Base-by-base conservation (phyloP, 1,140 invertebrate genomes). In the Pseudoatta argentina region DNA sequence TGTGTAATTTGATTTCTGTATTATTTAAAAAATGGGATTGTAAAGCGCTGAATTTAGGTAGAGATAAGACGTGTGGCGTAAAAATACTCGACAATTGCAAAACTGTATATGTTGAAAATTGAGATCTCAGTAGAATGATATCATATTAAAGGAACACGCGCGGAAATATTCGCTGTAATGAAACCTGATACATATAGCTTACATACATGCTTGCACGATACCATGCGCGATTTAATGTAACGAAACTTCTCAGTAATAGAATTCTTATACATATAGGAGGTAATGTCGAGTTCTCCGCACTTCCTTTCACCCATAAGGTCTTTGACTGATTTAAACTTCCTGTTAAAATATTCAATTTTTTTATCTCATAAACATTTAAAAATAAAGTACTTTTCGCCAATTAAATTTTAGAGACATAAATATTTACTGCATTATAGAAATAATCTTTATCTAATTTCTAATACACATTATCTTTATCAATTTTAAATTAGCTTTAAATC, bases 301-400 rank as follows among this genome's bases (percentile, higher is more conserved):
- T 78, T 30, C 18, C 59, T 78, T 78, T 78, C 59, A 78, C 39
- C 1, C 39, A 6, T 24, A 48, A 64, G 4, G 18, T 78, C 75
- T 48, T 64, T 44, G 8, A 77, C 39, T n/a, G 4, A 76, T 48
- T 27, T 63, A n/a, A 14, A 66, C 61, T 48, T 64, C 18, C 10
- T 8, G 7, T 64, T 21, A 51, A 78, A 3, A n/a, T 64, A 64
- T 63, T 44, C 21, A 48, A n/a, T 51, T 14, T 51, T 44, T 78
- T 66, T 27, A 5, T n/a, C 7, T 48, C 48, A n/a, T 10, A 51
- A 51, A 66, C 1, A 3, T 64, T 78, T 66, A 16, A 30, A 64
- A 6, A 5, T 51, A 5, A 27, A 1, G 5, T 24, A 14, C 0
- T 44, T 39, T 24, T 59, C 2, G 2, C 4, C 1, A 18, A 16